Percentiles rank a stretch among this genome's conserved stretches.
These are phyloP conservation scores for Syngnathus rostellatus DNA, from an alignment of 2,797 vertebrate species.

Conservation along the genomic window DNA sequence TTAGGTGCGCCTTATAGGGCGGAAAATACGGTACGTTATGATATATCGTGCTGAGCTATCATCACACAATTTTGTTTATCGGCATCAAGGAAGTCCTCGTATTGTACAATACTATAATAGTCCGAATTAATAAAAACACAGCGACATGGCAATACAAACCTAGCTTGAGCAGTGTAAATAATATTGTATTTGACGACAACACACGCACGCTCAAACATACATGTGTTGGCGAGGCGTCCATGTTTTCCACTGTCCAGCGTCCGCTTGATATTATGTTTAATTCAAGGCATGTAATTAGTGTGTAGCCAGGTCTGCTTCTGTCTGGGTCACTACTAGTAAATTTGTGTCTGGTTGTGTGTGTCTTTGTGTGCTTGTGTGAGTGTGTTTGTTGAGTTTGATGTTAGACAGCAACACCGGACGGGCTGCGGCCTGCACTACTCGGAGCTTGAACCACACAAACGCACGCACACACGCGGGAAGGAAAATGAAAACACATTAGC, in stretches of 20 bases:
- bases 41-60: no score
- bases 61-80: no score
- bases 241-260: conserved; percentile 43
- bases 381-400: conserved; percentile 30
- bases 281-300: conserved; percentile 66
- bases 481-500: conserved; percentile 35
- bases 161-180: background rate
- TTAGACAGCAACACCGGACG: conserved; percentile 48
- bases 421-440: conserved; percentile 32
- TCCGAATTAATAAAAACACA: no score
- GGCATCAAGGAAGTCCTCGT: no score
- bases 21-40: no score
- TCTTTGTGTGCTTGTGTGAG: background rate
- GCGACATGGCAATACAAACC: no score
- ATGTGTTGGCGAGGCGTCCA: conserved; percentile 34
- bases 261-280: background rate
- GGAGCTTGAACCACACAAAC: conserved; percentile 33
- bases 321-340: conserved; percentile 52
- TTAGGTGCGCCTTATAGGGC: no score
- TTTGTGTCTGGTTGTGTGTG: background rate
- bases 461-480: conserved; percentile 18
- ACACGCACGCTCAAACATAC: conserved; percentile 24
- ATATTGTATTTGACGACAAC: background rate
- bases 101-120: no score
- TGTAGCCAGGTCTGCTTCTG: conserved; percentile 56